Evolutionary conservation across 2,888 invertebrate species (phyloP), one percentile per base, ranked within the genome.

Genomic region (Mesorhabditis belari): DNA sequence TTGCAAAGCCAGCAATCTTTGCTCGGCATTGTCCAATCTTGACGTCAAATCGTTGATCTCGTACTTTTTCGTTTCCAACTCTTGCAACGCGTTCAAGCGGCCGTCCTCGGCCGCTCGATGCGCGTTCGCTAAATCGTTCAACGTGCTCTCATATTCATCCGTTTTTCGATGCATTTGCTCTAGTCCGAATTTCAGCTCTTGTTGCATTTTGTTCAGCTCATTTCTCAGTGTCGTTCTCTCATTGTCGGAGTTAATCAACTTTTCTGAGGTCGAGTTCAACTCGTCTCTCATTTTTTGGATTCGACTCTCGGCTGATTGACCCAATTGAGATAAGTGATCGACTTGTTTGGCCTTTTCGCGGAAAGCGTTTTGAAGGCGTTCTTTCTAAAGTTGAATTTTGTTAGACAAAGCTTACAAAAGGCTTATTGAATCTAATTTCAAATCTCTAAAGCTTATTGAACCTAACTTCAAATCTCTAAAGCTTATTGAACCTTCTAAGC

Each of bases 141-240:
- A 65, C 5, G 77, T 74, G 0, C 68, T 69, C 50, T 77, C 74
- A 64, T 77, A 79, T 57, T 79, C 79, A 53, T 79, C 79, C 21
- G 71, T 76, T 64, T 79, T 79, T 29, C 79, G 69, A 57, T 70
- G 67, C 67, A 79, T 78, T 57, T 79, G 79, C 54, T 78, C 79
- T 53, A 75, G 72, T 44, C 77, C 77, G 62, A 79, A 79, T 57
- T 77, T 77, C 24, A 79, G 66, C 56, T 79, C 79, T 51, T 75
- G 70, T 27, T 72, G 70, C 26, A 78, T 60, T 55, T 74, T 73
- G 56, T 65, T 63, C 5, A 77, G 63, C 54, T 77, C 75, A 29
- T 67, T 75, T 5, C 67, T 64, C 49, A 79, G 69, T 49, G 68
- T 69, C 44, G 58, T 72, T 56, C 77, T 67, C 56, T 79, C 77